Evolutionary conservation across 2,113 vertebrate species (phyloP).

Genomic region (Grammomys surdaster): DNA sequence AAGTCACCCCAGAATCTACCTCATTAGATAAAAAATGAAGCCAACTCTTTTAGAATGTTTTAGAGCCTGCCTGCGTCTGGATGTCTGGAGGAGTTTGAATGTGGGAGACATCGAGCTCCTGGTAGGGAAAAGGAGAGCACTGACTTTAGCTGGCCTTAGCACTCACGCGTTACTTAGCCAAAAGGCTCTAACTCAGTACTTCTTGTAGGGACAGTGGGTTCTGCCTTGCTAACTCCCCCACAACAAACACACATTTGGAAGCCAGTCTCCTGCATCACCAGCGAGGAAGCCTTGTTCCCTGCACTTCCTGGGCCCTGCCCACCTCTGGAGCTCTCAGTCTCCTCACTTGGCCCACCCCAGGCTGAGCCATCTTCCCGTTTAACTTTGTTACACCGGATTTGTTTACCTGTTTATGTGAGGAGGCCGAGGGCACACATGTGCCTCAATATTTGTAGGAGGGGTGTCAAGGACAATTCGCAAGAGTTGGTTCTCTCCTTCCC

Average conservation of each 20-base stretch:
- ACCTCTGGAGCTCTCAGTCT: too few species aligned
- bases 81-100: background rate
- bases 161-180: background rate
- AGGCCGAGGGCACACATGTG: rapidly evolving
- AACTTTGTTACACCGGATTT: background rate
- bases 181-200: background rate
- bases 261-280: background rate
- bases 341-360: background rate
- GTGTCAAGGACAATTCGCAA: background rate
- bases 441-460: rapidly evolving
- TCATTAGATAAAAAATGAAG: conserved; percentile 20
- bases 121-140: background rate
- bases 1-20: background rate
- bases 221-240: background rate
- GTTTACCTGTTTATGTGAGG: background rate
- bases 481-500: background rate
- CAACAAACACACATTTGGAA: background rate
- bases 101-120: rapidly evolving
- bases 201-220: too few species aligned
- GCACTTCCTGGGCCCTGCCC: background rate
- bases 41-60: background rate
- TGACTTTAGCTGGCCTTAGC: background rate
- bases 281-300: background rate
- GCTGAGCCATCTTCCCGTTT: background rate
- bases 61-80: background rate